Base-by-base conservation (phyloP, 2,113 vertebrate species). In the Rallus limicola region DNA sequence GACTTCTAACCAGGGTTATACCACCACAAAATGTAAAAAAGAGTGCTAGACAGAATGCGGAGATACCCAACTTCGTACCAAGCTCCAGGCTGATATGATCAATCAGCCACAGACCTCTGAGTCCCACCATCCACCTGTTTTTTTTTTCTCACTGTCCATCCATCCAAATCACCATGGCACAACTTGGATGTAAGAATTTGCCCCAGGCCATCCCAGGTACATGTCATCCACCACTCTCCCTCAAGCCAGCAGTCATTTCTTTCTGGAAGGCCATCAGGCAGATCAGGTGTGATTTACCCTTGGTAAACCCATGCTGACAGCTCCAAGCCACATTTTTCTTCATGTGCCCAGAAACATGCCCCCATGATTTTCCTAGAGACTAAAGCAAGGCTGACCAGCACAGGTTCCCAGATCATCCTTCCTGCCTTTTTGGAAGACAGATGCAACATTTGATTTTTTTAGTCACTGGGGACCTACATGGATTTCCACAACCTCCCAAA, bases 241-340 rank as follows among this genome's bases (percentile, higher is more conserved):
- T 11, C 12, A 46, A 18, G 44, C 33, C 9, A 75, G 12, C 24
- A 70, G 21, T 2, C 15, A 12, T 13, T 72, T 82, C 42, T 70
- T 36, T 44, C 60, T 31, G 74, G 55, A 21, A 16, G 36, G 42
- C 17, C 17, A 31, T 2, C 33, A 16, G 19, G 18, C 5, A 20
- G 25, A 2, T 46, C 34, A 55, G 34, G 28, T 7, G 48, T 8
- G 74, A 24, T 29, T 44, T 26, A 53, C 4, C 7, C 16, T 17
- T 0, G 0, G 24, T 14, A 48, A 68, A 31, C 4, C 28, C 40
- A 2, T 0, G 3, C 33, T 50, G 23, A 11, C 16, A 69, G 31
- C 28, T 76, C 25, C 38, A 11, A 11, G 10, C 8, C 23, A 24
- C n/a, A 16, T 75, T 40, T 7, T 44, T 3, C 18, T 72, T 20